Base-by-base conservation (phyloP, 2,888 invertebrate genomes). In the Pachycephus smyrnensis region DNA sequence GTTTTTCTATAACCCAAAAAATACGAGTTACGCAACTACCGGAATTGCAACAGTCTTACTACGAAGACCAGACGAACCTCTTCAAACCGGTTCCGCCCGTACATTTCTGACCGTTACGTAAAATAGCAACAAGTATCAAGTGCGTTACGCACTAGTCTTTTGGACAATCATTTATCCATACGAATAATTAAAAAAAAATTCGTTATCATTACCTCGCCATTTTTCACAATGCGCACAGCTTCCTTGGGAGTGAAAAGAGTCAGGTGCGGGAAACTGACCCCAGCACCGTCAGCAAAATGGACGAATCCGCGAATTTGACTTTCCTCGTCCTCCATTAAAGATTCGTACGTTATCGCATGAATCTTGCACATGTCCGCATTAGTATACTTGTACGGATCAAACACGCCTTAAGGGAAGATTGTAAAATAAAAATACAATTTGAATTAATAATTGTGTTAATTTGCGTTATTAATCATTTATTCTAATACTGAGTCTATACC, bases 271-370 rank as follows among this genome's bases (percentile, higher is more conserved):
- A 96, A 95, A 83, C 95, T 95, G 81, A 96, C 95, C 0, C 96
- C 95, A 79, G 93, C 93, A 36, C 96, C 95, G 87, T 97, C 96
- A 3, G 95, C 95, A 89, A 95, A 95, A 91, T 97, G 96, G 1
- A 96, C 95, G 87, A 95, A 94, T 15, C 97, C 97, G 23, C 95
- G 93, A 11, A 96, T 93, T 92, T 97, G 97, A 84, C 94, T 95
- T 84, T 96, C 95, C 90, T 97, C 96, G 88, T 97, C 96, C 89
- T 96, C 96, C 93, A 97, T 93, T 73, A 97, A 90, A 0, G 96
- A 94, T 90, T 97, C 97, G 89, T 95, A 96, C 33, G 95, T 95
- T 73, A 95, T 94, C 75, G 94, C 95, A 92, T 96, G 96, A 1
- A 95, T 94, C 40, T 95, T 94, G 89, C 96, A 95, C 94, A 96